A percentile compares a stretch with the other conserved stretches of the same genome.
Evolutionary conservation across 2,888 invertebrate species (phyloP).

Genomic region (Boloria selene): DNA sequence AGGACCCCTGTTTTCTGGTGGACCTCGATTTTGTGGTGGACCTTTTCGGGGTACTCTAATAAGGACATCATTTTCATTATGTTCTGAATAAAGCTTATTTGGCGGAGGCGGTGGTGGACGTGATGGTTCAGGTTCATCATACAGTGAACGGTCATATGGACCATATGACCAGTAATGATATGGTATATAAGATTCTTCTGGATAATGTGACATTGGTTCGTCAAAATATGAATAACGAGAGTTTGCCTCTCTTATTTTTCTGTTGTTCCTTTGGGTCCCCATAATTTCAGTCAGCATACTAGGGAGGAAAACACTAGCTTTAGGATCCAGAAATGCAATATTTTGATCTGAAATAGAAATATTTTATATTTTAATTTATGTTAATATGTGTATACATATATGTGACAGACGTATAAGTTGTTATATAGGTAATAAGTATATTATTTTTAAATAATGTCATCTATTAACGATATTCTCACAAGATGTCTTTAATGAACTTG

Average conservation of each 20-base stretch:
- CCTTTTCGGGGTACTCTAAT: background rate
- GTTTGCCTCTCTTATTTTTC: too few relatives aligned
- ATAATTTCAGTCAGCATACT: too few relatives aligned
- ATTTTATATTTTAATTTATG: too few relatives aligned
- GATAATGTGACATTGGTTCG: too few relatives aligned
- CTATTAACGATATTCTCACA: background rate
- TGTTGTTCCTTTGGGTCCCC: too few relatives aligned
- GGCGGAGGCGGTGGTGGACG: background rate
- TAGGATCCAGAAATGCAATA: too few relatives aligned
- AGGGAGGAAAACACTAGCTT: too few relatives aligned
- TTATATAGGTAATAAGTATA: background rate
- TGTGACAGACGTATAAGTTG: background rate
- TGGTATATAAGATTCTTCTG: too few relatives aligned
- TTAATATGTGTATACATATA: too few relatives aligned
- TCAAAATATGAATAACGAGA: too few relatives aligned
- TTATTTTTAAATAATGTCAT: background rate
- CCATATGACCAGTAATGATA: background rate
- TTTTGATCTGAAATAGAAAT: too few relatives aligned
- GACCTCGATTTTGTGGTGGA: background rate
- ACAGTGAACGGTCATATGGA: background rate
- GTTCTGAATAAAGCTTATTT: background rate
- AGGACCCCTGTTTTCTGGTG: background rate
- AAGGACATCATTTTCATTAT: too few relatives aligned
- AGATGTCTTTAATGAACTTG: constrained; percentile 1
- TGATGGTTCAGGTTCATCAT: background rate